Conservation (phyloP, 2,113 vertebrate species). For the Ranitomeya variabilis region DNA sequence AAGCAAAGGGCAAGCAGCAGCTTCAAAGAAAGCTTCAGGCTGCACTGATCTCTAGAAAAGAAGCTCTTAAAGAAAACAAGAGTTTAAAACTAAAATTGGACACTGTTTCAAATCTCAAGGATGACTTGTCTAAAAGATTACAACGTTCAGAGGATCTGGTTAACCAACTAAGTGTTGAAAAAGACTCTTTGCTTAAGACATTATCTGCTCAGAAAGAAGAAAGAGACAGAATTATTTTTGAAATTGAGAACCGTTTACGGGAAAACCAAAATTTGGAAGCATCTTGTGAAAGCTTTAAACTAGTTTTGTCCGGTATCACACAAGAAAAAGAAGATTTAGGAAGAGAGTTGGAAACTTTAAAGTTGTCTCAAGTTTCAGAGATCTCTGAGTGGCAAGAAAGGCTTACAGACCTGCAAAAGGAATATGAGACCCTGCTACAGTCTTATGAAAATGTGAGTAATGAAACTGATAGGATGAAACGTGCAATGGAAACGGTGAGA, state of each 20-base stretch:
- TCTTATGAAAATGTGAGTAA: constrained; percentile 94
- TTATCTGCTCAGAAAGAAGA: constrained; percentile 73
- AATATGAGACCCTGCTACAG: constrained; percentile 91
- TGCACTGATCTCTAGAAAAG: constrained; percentile 93
- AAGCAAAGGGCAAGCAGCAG: constrained; percentile 77
- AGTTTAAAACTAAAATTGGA: constrained; percentile 80
- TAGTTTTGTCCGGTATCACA: constrained; percentile 77
- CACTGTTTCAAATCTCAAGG: constrained; percentile 65
- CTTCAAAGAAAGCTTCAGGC: constrained; percentile 94
- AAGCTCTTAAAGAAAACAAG: constrained; percentile 86
- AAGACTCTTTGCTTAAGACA: constrained; percentile 66
- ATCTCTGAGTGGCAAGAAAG: constrained; percentile 82
- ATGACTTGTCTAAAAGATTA: constrained; percentile 72
- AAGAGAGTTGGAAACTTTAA: constrained; percentile 76
- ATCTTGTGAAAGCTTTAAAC: constrained; percentile 86
- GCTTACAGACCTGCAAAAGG: constrained; percentile 82
- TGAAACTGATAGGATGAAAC: constrained; percentile 86
- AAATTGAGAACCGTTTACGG: constrained; percentile 78
- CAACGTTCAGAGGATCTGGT: constrained; percentile 71
- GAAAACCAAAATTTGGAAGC: constrained; percentile 85
- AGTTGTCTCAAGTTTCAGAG: constrained; percentile 69
- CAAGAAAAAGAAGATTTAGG: constrained; percentile 80
- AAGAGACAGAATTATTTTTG: constrained; percentile 77
- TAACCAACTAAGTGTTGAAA: constrained; percentile 66
- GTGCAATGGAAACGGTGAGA: constrained; percentile 81